Base-by-base conservation (phyloP, 2,797 vertebrate species). In the Coregonus sp. region DNA sequence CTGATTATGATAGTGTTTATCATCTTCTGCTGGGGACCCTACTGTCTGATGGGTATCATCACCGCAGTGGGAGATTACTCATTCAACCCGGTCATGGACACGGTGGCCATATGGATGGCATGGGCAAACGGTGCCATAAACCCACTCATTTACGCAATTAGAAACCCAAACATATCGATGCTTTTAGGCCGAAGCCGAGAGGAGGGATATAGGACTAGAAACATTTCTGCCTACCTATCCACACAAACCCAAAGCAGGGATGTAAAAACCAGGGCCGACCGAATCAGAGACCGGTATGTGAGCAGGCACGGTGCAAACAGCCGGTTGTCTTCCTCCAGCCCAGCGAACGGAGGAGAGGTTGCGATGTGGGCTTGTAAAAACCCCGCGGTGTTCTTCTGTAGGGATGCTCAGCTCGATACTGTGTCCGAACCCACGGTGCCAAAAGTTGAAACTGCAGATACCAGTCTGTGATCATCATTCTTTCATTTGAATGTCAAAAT, bases 51-150 rank as follows among this genome's bases (percentile, higher is more conserved):
- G 94, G 97, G 97, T 52, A 87, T 99, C 84, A 91, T 96, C 1
- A 92, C 95, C 0, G 96, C 94, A 0, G 77, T 95, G 0, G 96
- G 96, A 15, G 87, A 73, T 84, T 94, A 95, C 82, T 91, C 93
- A 1, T 96, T 97, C 86, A 95, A 94, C 3, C 96, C 97, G 1
- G 90, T 93, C 4, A 93, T 97, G 94, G 95, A 98, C 73, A 94
- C 95, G 0, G 91, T 94, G 72, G 97, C 96, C 1, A 95, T 97
- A 14, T 98, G 97, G 91, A 93, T 98, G 86, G 97, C 97, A 4
- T 98, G 98, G 97, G 96, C 97, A 75, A 98, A 98, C 0, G 97
- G 97, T 0, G 97, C 97, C 81, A 96, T 99, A 86, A 98, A 99
- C 90, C 98, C 98, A 0, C 88, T 99, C 71, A 98, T 99, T 89